These are phyloP conservation scores for Threskiornis aethiopicus DNA, from an alignment of 2,797 vertebrate genomes.

Conservation along the genomic window DNA sequence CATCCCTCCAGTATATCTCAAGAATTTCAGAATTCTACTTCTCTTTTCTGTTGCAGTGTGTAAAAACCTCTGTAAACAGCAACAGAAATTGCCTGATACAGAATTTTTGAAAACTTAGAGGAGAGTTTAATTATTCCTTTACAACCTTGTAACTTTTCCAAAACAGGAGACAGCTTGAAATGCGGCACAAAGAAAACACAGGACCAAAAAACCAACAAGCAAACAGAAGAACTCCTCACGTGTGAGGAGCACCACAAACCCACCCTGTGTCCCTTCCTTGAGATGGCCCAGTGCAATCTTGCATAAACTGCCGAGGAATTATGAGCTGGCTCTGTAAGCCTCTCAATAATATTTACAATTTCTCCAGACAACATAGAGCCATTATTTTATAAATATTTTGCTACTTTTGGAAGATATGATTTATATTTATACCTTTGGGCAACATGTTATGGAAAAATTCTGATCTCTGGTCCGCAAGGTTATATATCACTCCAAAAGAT, in stretches of 20 bases:
- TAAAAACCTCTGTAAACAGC: neutral
- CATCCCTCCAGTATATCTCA: neutral
- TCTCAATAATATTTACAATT: neutral
- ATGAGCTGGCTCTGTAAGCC: neutral
- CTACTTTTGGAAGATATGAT: neutral
- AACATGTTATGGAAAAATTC: neutral
- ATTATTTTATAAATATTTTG: neutral
- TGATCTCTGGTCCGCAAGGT: neutral
- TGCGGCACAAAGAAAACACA: neutral
- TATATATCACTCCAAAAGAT: neutral
- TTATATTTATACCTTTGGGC: neutral
- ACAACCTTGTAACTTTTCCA: neutral
- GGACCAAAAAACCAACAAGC: neutral
- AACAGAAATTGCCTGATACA: neutral
- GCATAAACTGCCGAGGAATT: neutral
- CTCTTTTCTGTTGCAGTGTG: neutral
- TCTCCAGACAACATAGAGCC: neutral
- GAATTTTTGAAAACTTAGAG: neutral
- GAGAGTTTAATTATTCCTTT: neutral
- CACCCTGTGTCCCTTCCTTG: neutral
- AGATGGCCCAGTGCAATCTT: neutral
- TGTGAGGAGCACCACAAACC: neutral
- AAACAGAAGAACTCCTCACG: rapidly evolving
- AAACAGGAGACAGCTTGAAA: neutral
- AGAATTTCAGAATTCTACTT: neutral